phyloP scores from a whole-genome alignment of 2,888 invertebrate genomes.

The Diadegma fenestrale region DNA sequence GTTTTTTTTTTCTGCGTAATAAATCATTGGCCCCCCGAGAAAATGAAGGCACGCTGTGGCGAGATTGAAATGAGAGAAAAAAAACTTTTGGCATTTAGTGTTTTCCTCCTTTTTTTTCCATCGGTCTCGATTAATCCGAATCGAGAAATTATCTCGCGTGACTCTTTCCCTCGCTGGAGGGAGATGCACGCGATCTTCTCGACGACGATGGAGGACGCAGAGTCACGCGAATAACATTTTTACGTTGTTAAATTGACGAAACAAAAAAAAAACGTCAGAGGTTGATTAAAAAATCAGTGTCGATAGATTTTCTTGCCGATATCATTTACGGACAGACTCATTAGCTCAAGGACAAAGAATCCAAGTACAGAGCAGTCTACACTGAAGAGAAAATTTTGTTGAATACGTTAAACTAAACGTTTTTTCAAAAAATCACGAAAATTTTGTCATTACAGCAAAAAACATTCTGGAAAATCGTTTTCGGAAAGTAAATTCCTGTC shows the following conservation, averaged over 20 bases:
- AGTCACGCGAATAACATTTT: conserved; percentile 37
- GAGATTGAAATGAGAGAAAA: conserved; percentile 39
- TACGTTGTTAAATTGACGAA: neutral
- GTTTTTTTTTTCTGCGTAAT: neutral
- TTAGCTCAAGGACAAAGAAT: conserved; percentile 15
- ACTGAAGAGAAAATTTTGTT: too few species aligned
- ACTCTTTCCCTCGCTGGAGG: conserved; percentile 17
- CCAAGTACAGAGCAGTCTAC: neutral
- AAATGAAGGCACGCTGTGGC: conserved; percentile 15
- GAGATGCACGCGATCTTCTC: conserved; percentile 60
- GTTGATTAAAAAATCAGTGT: conserved; percentile 18
- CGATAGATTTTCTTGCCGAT: conserved; percentile 9
- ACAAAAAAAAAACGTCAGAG: neutral
- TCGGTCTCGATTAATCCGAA: conserved; percentile 36
- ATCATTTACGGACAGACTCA: neutral
- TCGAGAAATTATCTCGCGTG: conserved; percentile 65
- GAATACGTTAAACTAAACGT: too few species aligned
- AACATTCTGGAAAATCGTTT: too few species aligned
- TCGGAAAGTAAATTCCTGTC: too few species aligned
- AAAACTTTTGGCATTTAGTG: neutral
- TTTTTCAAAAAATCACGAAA: too few species aligned
- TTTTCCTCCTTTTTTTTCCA: conserved; percentile 1
- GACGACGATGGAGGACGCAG: conserved; percentile 29
- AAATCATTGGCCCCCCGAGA: conserved; percentile 14
- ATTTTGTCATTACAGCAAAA: too few species aligned